Base-by-base conservation (phyloP, 2,888 invertebrate species). In the Drosophila pullipes region DNA sequence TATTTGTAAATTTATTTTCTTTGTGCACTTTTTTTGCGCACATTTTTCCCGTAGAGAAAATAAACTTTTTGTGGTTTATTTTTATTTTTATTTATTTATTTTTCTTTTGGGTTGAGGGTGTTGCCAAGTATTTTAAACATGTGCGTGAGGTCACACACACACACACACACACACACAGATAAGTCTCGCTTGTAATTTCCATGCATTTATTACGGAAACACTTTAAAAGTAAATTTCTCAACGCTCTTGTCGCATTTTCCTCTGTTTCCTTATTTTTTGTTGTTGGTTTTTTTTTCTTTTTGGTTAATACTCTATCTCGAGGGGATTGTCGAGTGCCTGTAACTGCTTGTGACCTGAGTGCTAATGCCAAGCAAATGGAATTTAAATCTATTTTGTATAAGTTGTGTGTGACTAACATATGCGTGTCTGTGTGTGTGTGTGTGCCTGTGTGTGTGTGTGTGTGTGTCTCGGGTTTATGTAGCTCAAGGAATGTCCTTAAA, bases 351-450 rank as follows among this genome's bases (percentile, higher is more conserved):
- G 89, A 89, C 84, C 81, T 71, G 91, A 74, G 91, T 89, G 84
- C 85, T 89, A 91, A 89, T 83, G 87, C 85, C 78, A 58, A 50
- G 57, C 72, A 85, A 91, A 85, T 85, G 90, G 91, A 91, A 85
- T 85, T 85, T 85, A 85, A 85, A 85, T 85, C 91, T 79, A 82
- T 91, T 91, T 85, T 75, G 91, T 85, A 91, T 85, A 84, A 69
- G 69, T 66, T 83, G 59, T 74, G 65, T 85, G 79, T 55, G 59
- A 59, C 57, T 47, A 69, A 67, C 86, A 83, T 85, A 73, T 90
- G 84, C 6, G 25, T 18, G 57, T 83, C 74, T 85, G 74, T 88
- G 90, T 69, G 83, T 30, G n/a, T 67, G 49, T 47, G 39, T 37
- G 49, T 9, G 28, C 22, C 22, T 18, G 33, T 37, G 28, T 70